A percentile compares a stretch with the other conserved stretches of the same genome.
These are phyloP conservation scores for Intellagama lesueurii DNA, from an alignment of 2,797 vertebrate species.

Conservation along the genomic window DNA sequence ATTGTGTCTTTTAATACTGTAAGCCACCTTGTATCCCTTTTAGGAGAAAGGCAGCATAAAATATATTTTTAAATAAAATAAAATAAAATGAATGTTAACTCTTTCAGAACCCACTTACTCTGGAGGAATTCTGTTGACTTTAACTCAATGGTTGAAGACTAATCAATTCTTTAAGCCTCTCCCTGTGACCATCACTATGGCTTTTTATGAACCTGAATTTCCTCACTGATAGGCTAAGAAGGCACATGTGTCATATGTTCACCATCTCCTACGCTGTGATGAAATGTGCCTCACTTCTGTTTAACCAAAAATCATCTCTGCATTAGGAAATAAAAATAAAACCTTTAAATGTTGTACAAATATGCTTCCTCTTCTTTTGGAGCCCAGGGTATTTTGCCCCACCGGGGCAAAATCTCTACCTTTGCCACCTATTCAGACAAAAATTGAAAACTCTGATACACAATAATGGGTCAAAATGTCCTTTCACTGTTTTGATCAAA, in stretches of 20 bases:
- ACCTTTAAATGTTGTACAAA: not conserved
- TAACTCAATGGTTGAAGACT: constrained; percentile 1
- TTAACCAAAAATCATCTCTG: not conserved
- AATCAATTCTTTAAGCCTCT: not conserved
- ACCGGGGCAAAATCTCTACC: too few relatives aligned
- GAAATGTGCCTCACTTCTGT: too few relatives aligned
- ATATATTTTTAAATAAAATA: not conserved
- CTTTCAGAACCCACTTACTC: not conserved
- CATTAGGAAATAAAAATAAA: not conserved
- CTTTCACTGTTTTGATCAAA: too few relatives aligned
- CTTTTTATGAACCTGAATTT: not conserved
- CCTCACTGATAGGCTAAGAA: not conserved
- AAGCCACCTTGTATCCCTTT: too few relatives aligned
- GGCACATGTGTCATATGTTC: not conserved
- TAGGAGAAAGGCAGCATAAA: too few relatives aligned
- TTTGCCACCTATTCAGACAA: not conserved
- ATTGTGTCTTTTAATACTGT: too few relatives aligned
- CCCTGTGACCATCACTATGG: not conserved
- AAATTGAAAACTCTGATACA: not conserved
- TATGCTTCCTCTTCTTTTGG: not conserved
- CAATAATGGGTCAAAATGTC: too few relatives aligned
- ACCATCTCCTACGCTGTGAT: too few relatives aligned
- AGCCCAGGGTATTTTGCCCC: not conserved
- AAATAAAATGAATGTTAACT: not conserved
- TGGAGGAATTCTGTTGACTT: not conserved